phyloP scores from a whole-genome alignment of 2,113 vertebrate species.

The Sigmodon hispidus region DNA sequence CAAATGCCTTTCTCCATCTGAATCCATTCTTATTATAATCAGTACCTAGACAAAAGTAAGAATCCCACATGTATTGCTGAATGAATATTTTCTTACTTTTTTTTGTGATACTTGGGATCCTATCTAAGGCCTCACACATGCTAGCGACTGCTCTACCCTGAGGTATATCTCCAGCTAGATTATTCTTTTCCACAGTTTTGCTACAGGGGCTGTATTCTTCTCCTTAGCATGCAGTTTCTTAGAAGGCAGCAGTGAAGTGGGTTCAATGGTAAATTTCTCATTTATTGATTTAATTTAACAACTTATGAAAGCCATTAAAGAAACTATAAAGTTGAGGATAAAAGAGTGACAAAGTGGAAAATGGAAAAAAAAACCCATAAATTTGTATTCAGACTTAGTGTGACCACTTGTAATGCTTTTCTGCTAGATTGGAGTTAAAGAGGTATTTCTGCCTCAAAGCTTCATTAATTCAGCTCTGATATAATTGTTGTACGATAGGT shows the following conservation, averaged over 20 bases:
- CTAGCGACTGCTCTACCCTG: neutral
- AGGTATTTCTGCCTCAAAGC: constrained; percentile 25
- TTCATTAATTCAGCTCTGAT: neutral
- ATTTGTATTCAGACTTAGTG: constrained; percentile 5
- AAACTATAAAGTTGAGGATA: constrained; percentile 1
- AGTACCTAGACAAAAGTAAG: constrained; percentile 83
- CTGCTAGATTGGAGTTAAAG: constrained; percentile 42
- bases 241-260: neutral
- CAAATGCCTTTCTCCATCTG: constrained; percentile 80
- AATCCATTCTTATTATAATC: constrained; percentile 86
- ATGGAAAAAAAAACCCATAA: neutral
- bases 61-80: constrained; percentile 47
- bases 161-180: neutral
- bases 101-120: neutral
- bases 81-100: neutral
- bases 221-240: neutral
- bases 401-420: constrained; percentile 36
- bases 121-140: neutral
- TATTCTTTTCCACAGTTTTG: constrained; percentile 22
- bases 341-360: neutral
- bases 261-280: constrained; percentile 39
- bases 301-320: constrained; percentile 18
- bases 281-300: constrained; percentile 1
- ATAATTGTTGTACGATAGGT: neutral
- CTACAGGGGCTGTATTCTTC: constrained; percentile 8